phyloP scores from a whole-genome alignment of 2,888 invertebrate genomes.

The Eudasyphora cyanicolor region DNA sequence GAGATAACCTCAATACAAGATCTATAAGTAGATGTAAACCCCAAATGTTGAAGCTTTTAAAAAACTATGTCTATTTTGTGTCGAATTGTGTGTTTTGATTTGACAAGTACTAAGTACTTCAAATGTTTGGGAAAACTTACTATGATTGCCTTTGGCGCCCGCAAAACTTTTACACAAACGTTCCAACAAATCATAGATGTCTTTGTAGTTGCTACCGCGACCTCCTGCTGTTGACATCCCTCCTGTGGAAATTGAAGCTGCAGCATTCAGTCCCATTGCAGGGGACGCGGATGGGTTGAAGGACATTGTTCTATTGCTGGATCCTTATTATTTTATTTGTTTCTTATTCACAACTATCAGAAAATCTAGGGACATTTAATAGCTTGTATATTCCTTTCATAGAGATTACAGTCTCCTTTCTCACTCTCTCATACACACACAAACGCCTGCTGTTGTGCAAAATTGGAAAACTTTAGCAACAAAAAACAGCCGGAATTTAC shows the following conservation, averaged over 20 bases:
- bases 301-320: conserved; percentile 43
- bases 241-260: background rate
- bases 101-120: background rate
- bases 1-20: conserved; percentile 43
- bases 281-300: conserved; percentile 44
- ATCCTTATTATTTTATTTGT: background rate
- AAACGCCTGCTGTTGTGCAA: conserved; percentile 5
- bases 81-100: background rate
- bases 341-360: background rate
- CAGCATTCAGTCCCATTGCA: conserved; percentile 6
- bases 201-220: conserved; percentile 70
- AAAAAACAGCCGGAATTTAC: conserved; percentile 41
- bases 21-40: conserved; percentile 23
- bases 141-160: conserved; percentile 69
- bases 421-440: conserved; percentile 21
- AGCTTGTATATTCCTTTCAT: conserved; percentile 28
- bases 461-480: background rate
- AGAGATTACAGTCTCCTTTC: conserved; percentile 11
- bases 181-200: conserved; percentile 73
- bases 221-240: conserved; percentile 36
- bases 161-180: conserved; percentile 72
- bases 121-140: conserved; percentile 66
- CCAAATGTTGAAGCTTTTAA: conserved; percentile 36
- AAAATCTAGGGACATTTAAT: conserved; percentile 27
- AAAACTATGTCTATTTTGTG: background rate